Conservation (phyloP, 1,140 invertebrate species). For the Caenorhabditis remanei region DNA sequence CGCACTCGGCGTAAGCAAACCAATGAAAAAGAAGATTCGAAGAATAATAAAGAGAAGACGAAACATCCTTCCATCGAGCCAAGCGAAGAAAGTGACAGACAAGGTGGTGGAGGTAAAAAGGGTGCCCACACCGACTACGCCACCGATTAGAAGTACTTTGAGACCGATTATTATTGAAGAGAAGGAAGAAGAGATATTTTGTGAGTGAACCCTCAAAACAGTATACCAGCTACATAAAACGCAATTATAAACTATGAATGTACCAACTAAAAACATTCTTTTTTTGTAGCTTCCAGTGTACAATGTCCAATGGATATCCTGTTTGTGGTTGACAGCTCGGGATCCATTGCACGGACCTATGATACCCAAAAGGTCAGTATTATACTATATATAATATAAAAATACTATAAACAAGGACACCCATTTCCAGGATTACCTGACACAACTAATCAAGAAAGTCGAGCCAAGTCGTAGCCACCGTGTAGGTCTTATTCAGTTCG, state of each 20-base stretch:
- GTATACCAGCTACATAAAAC: no score
- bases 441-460: conserved; percentile 34
- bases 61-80: conserved; percentile 9
- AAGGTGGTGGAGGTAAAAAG: conserved; percentile 9
- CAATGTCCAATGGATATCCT: conserved; percentile 45
- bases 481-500: conserved; percentile 13
- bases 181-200: conserved; percentile 7
- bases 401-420: background rate
- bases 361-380: conserved; percentile 29
- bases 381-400: background rate
- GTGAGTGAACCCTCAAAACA: background rate
- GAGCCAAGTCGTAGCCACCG: conserved; percentile 32
- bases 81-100: background rate
- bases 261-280: no score
- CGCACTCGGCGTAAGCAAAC: conserved; percentile 26
- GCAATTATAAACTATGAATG: background rate
- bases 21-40: conserved; percentile 25
- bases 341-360: conserved; percentile 28
- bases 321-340: conserved; percentile 28
- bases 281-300: background rate
- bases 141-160: conserved; percentile 32
- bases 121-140: background rate
- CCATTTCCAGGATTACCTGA: conserved; percentile 22
- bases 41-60: conserved; percentile 36
- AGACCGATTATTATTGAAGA: conserved; percentile 19